Percentiles rank a stretch among this genome's conserved stretches.
These are phyloP conservation scores for Sylvia atricapilla DNA, from an alignment of 2,113 vertebrate species.

Conservation along the genomic window DNA sequence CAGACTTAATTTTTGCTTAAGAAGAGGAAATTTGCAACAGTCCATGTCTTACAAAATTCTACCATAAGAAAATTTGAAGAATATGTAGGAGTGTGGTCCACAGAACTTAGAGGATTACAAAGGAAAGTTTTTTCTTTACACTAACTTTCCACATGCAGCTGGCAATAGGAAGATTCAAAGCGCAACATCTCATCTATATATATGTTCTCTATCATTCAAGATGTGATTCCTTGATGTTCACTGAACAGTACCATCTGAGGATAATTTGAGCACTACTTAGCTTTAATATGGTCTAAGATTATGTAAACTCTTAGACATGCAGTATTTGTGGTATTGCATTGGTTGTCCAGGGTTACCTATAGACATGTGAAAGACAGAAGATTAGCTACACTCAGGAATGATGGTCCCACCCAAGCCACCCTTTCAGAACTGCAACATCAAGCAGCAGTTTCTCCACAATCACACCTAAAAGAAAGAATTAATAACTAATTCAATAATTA, in stretches of 20 bases:
- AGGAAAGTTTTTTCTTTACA: neutral
- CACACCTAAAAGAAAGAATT: neutral
- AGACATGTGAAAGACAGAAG: neutral
- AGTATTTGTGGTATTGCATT: neutral
- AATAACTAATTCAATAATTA: neutral
- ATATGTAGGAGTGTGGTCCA: neutral
- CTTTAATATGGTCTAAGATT: neutral
- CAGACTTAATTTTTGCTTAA: neutral
- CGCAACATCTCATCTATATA: neutral
- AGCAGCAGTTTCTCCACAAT: neutral
- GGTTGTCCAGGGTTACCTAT: neutral
- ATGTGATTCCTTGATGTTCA: neutral
- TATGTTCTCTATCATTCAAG: neutral
- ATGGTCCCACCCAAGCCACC: neutral
- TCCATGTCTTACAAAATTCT: neutral
- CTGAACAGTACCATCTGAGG: neutral
- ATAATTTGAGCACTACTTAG: neutral
- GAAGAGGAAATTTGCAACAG: neutral
- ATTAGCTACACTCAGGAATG: neutral
- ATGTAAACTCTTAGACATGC: neutral
- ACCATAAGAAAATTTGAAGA: neutral
- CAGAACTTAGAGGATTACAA: neutral
- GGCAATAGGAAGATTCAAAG: neutral
- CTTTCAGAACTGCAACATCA: neutral
- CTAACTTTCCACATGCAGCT: neutral